A percentile compares a stretch with the other conserved stretches of the same genome.
These are phyloP conservation scores for Stictonetta naevosa DNA, from an alignment of 2,113 vertebrate species.

Conservation along the genomic window DNA sequence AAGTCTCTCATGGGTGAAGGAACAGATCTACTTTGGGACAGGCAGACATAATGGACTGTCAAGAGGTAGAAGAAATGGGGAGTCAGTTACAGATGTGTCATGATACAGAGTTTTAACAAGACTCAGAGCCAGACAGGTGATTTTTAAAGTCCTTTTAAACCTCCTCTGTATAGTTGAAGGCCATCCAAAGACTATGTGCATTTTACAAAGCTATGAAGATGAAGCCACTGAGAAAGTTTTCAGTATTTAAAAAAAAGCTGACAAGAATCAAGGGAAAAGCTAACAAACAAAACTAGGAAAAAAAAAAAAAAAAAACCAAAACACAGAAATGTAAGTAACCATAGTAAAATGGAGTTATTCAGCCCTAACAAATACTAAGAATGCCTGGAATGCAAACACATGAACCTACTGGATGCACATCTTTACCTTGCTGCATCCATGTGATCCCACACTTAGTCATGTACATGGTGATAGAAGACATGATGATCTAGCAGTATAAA, in stretches of 20 bases:
- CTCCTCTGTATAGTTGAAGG: not conserved
- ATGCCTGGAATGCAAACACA: not conserved
- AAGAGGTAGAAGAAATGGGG: not conserved
- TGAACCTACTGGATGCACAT: not conserved
- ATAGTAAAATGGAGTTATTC: not conserved
- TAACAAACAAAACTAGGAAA: not conserved
- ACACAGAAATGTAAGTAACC: not conserved
- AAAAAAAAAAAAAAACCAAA: not conserved
- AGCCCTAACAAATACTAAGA: not conserved
- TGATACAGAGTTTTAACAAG: not conserved
- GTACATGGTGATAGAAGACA: not conserved
- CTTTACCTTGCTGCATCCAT: fast-evolving
- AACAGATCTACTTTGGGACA: not conserved
- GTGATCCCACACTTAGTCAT: not conserved
- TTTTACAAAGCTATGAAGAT: not conserved
- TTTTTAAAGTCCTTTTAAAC: not conserved
- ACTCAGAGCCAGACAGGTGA: not conserved
- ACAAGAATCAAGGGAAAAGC: not conserved
- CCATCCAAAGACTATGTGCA: not conserved
- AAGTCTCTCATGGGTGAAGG: not conserved
- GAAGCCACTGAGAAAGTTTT: not conserved
- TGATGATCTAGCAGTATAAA: not conserved
- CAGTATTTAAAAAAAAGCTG: not conserved
- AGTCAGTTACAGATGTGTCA: not conserved
- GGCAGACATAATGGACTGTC: not conserved